A percentile compares a stretch with the other conserved stretches of the same genome.
phyloP scores from a whole-genome alignment of 2,113 vertebrate species.

The mouse (Mus musculus) region DNA sequence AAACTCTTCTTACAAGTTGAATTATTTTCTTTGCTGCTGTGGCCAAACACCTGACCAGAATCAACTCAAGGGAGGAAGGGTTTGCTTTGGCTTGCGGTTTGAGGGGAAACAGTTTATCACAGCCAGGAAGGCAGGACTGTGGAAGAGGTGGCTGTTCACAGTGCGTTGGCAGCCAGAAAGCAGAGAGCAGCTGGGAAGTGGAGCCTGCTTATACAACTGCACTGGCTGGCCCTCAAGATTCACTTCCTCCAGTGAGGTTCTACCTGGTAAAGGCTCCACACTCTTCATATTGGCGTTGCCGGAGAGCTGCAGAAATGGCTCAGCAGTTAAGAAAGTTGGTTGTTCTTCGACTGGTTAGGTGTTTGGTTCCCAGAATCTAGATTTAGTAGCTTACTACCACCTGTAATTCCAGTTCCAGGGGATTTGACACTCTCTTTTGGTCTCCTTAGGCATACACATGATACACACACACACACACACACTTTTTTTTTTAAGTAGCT shows the following conservation, averaged over 20 bases:
- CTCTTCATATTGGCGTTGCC: neutral
- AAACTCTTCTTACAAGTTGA: neutral
- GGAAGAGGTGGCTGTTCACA: neutral
- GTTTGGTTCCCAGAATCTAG: neutral
- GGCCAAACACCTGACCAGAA: neutral
- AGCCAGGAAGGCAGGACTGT: neutral
- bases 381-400: neutral
- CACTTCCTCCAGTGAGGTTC: neutral
- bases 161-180: neutral
- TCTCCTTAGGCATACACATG: neutral
- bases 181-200: neutral
- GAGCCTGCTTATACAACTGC: neutral
- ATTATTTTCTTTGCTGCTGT: neutral
- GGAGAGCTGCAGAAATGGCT: neutral
- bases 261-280: neutral
- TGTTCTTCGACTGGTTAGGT: neutral
- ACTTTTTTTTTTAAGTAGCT: neutral
- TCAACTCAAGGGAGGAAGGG: neutral
- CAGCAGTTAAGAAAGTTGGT: neutral
- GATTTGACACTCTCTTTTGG: neutral
- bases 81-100: neutral
- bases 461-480: neutral
- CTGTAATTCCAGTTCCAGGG: neutral
- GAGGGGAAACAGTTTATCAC: neutral
- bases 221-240: neutral